Evolutionary conservation across 2,797 vertebrate genomes (phyloP), one percentile per base, ranked within the genome.

Genomic region (Triplophysa yarkandensis): DNA sequence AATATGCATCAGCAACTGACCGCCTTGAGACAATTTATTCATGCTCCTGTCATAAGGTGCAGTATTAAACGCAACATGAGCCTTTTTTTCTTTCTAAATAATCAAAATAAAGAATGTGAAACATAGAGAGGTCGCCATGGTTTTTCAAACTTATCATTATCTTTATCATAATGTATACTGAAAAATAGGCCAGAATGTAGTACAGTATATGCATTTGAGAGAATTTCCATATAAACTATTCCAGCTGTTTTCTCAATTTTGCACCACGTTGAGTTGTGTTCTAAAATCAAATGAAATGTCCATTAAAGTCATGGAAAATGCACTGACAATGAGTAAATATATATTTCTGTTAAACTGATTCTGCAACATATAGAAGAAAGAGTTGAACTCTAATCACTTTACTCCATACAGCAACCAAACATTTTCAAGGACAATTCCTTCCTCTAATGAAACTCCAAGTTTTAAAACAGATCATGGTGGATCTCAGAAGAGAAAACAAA

Each of bases 1-100:
- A 87, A 88, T 91, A 88, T 85, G 87, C 88, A 91, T 90, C 90
- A 91, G 87, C 84, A 43, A 64, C 85, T 89, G 88, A 90, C 87
- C 89, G 88, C 88, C 89, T 88, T 91, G 88, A 87, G 89, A 86
- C 85, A 89, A 91, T 91, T 84, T 89, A 92, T 92, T 88, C 88
- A 84, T 88, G 77, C 78, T 23, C 10, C 66, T 82, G 85, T 85
- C 81, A 88, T 86, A 79, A 84, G 76, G 86, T 80, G 85, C 78
- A 87, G 89, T 88, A 87, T 34, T 6, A 30, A 30, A 6, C 6
- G 30, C 87, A 87, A 87, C 78, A 77, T 86, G 85, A 89, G 13
- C 19, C 28, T 27, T 48, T 84, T n/a, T 39, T 32, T 36, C 52
- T 65, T 46, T 43, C 63, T 61, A 77, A 52, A 74, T 44, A 30